phyloP scores from a whole-genome alignment of 2,888 invertebrate genomes.

The Pelosia muscerda region DNA sequence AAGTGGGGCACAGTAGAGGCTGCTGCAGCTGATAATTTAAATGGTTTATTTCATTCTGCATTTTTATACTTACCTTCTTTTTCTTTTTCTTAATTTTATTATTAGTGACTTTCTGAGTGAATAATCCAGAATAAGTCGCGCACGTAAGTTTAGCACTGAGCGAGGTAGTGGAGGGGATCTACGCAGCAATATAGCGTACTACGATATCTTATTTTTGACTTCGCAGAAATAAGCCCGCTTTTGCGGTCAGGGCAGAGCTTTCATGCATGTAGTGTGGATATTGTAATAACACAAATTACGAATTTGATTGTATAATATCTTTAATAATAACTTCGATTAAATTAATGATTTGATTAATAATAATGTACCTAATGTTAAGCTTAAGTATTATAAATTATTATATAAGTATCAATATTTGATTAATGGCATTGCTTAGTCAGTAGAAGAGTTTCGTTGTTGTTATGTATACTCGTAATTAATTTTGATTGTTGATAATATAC shows the following conservation, averaged over 20 bases:
- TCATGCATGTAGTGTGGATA: neutral
- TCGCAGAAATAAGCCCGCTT: too few species aligned
- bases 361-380: neutral
- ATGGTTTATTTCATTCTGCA: too few species aligned
- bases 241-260: too few species aligned
- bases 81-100: too few species aligned
- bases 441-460: neutral
- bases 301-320: neutral
- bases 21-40: too few species aligned
- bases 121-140: too few species aligned
- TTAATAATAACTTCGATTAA: conserved; percentile 1
- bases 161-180: conserved; percentile 1
- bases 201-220: too few species aligned
- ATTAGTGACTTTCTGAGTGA: too few species aligned
- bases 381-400: neutral
- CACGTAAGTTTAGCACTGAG: neutral
- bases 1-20: too few species aligned
- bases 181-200: neutral
- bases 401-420: neutral
- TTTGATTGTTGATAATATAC: conserved; percentile 54
- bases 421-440: neutral
- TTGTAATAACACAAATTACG: neutral
- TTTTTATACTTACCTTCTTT: too few species aligned
- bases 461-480: conserved; percentile 8
- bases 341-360: neutral